Conservation (phyloP, 2,888 invertebrate genomes). For the Arge pagana region DNA sequence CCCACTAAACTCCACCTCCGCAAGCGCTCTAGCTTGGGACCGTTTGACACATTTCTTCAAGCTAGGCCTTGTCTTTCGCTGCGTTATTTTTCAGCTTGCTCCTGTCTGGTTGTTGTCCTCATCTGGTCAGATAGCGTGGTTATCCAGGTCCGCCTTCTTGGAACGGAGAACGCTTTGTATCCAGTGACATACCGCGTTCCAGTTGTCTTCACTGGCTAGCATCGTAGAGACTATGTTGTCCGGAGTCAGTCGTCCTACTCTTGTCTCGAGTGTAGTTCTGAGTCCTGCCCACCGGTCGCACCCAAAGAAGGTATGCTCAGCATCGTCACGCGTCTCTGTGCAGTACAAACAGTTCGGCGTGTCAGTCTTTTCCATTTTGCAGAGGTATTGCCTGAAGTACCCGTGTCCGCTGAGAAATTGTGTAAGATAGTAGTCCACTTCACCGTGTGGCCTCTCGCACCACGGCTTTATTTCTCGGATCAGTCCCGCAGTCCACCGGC, state of each 20-base stretch:
- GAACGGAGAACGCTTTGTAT: neutral
- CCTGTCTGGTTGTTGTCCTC: too few relatives aligned
- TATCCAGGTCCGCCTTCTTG: neutral
- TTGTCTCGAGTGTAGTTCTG: neutral
- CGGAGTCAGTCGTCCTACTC: neutral
- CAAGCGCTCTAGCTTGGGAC: too few relatives aligned
- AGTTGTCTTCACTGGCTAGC: neutral
- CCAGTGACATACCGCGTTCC: neutral
- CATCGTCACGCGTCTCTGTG: neutral
- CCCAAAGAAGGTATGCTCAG: neutral
- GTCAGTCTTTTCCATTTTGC: neutral
- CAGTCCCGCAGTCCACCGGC: conserved; percentile 28
- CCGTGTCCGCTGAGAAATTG: conserved; percentile 29
- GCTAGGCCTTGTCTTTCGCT: too few relatives aligned
- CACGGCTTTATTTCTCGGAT: conserved; percentile 24
- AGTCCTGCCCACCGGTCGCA: neutral
- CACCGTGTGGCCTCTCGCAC: conserved; percentile 27
- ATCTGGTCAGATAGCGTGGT: neutral
- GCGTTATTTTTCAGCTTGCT: too few relatives aligned
- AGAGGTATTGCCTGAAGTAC: conserved; percentile 28
- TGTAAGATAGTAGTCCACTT: conserved; percentile 28
- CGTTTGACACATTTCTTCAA: too few relatives aligned
- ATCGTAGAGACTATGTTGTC: neutral
- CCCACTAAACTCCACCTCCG: conserved; percentile 24
- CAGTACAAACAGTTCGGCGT: neutral